A percentile compares a stretch with the other conserved stretches of the same genome.
Evolutionary conservation across 2,113 vertebrate species (phyloP).

Genomic region (Antechinus stuartii): DNA sequence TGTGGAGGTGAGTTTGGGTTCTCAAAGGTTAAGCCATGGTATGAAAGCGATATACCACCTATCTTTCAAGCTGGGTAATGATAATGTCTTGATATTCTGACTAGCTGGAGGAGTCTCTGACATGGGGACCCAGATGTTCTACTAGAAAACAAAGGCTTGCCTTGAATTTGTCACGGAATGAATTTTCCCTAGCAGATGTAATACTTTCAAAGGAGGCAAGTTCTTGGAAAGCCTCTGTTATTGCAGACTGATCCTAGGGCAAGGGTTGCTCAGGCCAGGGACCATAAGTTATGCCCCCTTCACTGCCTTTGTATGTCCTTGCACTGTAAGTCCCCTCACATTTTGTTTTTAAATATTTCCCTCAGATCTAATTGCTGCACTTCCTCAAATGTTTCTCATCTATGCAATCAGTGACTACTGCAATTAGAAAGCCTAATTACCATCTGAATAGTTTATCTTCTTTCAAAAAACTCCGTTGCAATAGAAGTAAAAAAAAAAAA

Average conservation of each 20-base stretch:
- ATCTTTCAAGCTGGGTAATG: neutral
- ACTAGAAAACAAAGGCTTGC: neutral
- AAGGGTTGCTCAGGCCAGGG: neutral
- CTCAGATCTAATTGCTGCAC: constrained; percentile 68
- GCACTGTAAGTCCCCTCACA: constrained; percentile 42
- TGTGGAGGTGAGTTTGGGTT: neutral
- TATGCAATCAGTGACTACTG: constrained; percentile 79
- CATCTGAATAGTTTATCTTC: constrained; percentile 76
- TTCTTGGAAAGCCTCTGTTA: neutral
- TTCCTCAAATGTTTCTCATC: constrained; percentile 82
- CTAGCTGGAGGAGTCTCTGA: neutral
- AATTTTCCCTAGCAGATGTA: neutral
- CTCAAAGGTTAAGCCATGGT: neutral
- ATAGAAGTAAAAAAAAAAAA: constrained; percentile 72
- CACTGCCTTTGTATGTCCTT: constrained; percentile 41
- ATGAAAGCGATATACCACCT: neutral
- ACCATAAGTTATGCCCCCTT: neutral
- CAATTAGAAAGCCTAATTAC: constrained; percentile 84
- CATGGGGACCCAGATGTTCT: neutral
- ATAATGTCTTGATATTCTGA: neutral
- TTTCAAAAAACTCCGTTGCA: constrained; percentile 62
- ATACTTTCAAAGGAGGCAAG: neutral
- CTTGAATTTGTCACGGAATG: neutral
- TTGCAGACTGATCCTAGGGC: neutral
- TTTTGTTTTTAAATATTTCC: constrained; percentile 82